These are phyloP conservation scores for Acanthopagrus latus DNA, from an alignment of 2,797 vertebrate species.

Conservation along the genomic window DNA sequence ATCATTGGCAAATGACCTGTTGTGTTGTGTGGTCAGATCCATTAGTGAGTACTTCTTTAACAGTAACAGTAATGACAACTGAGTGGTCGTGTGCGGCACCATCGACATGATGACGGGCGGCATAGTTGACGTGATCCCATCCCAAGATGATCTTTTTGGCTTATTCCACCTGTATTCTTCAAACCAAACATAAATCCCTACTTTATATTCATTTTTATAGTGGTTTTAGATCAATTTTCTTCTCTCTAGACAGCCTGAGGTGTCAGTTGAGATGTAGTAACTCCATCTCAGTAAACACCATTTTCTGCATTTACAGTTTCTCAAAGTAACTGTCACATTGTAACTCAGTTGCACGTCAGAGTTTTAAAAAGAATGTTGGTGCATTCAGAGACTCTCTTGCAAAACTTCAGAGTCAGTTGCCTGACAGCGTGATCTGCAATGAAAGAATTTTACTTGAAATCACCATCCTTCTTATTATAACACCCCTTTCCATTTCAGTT, in stretches of 20 bases:
- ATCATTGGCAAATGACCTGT: no score
- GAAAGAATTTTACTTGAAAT: not conserved
- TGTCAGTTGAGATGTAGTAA: not conserved
- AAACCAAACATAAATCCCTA: not conserved
- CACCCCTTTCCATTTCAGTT: not conserved
- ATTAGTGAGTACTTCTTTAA: no score
- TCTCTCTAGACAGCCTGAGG: not conserved
- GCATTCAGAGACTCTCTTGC: conserved; percentile 13
- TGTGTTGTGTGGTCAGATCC: no score
- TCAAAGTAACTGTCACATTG: not conserved
- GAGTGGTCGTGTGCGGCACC: no score
- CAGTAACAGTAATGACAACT: no score
- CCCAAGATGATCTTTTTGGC: not conserved
- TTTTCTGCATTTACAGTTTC: not conserved
- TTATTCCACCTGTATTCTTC: not conserved
- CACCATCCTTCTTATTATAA: not conserved
- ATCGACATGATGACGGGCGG: no score
- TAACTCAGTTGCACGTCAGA: not conserved
- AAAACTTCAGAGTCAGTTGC: not conserved
- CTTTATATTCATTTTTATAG: not conserved
- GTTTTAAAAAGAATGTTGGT: not conserved
- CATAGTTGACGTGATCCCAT: no score
- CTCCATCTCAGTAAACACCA: not conserved
- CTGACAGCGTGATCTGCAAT: not conserved
- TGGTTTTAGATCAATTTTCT: not conserved